Percentiles rank a stretch among this genome's conserved stretches.
phyloP scores from a whole-genome alignment of 35 echinoderm and acorn worm genomes.

The Apostichopus californicus region DNA sequence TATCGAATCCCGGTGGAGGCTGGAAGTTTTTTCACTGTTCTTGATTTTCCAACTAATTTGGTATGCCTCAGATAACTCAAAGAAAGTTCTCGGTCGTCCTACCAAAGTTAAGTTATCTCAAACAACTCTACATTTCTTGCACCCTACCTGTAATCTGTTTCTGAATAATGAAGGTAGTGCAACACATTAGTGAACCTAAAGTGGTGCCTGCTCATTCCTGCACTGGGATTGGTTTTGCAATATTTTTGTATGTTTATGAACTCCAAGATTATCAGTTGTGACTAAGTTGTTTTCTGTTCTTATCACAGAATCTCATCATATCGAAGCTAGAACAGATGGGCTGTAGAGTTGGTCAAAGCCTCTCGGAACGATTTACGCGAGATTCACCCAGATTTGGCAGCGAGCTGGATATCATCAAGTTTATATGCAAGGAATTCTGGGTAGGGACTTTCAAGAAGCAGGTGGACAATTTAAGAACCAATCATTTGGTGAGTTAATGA shows the following conservation, averaged over 20 bases:
- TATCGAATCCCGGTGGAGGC: no score
- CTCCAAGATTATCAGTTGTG: not conserved
- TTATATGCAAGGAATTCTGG: constrained; percentile 99
- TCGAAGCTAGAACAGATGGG: constrained; percentile 96
- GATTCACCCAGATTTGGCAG: constrained; percentile 90
- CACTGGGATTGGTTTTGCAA: not conserved
- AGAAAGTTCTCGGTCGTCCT: no score
- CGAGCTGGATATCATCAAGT: constrained; percentile 98
- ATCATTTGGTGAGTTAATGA: constrained; percentile 80
- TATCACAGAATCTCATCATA: constrained; percentile 68
- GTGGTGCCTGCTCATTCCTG: no score
- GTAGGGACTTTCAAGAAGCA: constrained; percentile 89
- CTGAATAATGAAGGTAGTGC: no score
- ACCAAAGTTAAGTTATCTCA: no score
- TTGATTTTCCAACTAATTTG: no score
- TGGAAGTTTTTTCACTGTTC: no score
- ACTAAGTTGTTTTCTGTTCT: not conserved
- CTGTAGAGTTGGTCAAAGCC: constrained; percentile 87
- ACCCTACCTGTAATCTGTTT: not conserved
- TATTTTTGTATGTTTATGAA: not conserved
- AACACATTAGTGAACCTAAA: not conserved
- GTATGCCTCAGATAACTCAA: no score
- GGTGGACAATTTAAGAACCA: constrained; percentile 95
- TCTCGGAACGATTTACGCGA: constrained; percentile 79
- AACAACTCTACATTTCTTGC: not conserved